Percentiles rank a stretch among this genome's conserved stretches.
Evolutionary conservation across 2,797 vertebrate genomes (phyloP).

Genomic region (Gouania willdenowi): DNA sequence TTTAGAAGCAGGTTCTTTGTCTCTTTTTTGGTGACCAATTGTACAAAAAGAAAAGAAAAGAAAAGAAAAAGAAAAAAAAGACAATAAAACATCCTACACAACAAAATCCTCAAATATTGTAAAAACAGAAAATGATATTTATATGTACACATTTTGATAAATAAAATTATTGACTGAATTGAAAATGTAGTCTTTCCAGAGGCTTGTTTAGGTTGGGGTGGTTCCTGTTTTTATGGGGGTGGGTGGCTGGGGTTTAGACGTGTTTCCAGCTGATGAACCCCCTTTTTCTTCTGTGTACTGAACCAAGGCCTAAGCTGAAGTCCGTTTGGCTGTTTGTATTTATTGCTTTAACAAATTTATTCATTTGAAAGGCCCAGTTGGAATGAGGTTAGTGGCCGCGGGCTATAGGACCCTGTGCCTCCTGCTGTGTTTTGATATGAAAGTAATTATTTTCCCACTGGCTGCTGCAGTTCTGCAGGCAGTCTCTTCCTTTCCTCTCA

Average conservation of each 20-base stretch:
- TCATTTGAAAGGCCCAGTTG: constrained; percentile 82
- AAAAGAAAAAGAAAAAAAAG: constrained; percentile 26
- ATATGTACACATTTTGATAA: constrained; percentile 99
- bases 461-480: constrained; percentile 90
- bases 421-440: constrained; percentile 99
- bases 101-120: constrained; percentile 86
- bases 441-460: constrained; percentile 99
- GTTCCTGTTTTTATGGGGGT: too few species aligned
- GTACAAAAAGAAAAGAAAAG: constrained; percentile 35
- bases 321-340: constrained; percentile 85
- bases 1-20: constrained; percentile 45
- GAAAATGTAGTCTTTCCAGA: constrained; percentile 42
- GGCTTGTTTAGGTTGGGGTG: not conserved
- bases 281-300: constrained; percentile 57
- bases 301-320: constrained; percentile 55
- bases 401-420: constrained; percentile 91
- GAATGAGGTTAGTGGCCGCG: constrained; percentile 88
- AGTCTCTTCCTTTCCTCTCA: constrained; percentile 69
- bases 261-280: constrained; percentile 58
- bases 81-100: constrained; percentile 58
- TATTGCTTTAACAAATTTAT: constrained; percentile 98
- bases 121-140: constrained; percentile 85
- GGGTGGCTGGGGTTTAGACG: constrained; percentile 38
- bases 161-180: constrained; percentile 91
- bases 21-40: constrained; percentile 43